These are phyloP conservation scores for Toxotes jaculatrix DNA, from an alignment of 2,113 vertebrate species.

Conservation along the genomic window DNA sequence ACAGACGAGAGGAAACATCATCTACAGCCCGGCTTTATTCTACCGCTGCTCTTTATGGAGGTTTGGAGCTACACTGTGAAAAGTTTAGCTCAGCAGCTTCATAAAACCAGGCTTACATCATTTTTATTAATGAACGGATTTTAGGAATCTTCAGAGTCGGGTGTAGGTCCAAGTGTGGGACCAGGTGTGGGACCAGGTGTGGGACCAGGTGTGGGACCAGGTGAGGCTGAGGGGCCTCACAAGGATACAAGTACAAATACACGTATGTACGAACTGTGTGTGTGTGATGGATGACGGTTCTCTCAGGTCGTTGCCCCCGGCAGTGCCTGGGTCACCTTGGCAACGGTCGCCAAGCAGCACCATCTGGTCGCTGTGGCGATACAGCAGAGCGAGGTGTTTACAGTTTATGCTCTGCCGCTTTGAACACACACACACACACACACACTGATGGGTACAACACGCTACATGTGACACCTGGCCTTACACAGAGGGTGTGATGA, in stretches of 20 bases:
- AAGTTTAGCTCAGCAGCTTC: background rate
- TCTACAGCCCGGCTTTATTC: background rate
- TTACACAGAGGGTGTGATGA: background rate
- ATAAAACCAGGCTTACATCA: too few relatives aligned
- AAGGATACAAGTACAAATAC: background rate
- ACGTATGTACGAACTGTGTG: background rate
- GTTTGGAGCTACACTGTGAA: background rate
- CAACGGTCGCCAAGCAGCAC: slow-evolving; percentile 35
- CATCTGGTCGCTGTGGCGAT: slow-evolving; percentile 51
- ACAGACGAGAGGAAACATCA: background rate
- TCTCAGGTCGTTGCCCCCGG: slow-evolving; percentile 1
- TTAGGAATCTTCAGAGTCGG: too few relatives aligned
- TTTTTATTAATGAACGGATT: too few relatives aligned
- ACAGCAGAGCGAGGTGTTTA: slow-evolving; percentile 2
- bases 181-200: too few relatives aligned
- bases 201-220: too few relatives aligned
- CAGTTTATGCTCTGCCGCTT: slow-evolving; percentile 33
- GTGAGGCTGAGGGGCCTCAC: too few relatives aligned
- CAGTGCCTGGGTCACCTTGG: slow-evolving; percentile 56
- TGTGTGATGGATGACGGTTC: background rate
- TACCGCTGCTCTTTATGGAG: background rate
- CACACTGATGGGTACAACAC: too few relatives aligned
- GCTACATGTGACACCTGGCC: background rate
- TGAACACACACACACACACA: background rate
- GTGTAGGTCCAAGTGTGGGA: too few relatives aligned